Evolutionary conservation across 2,888 invertebrate species (phyloP).

Genomic region (Troides oblongomaculatus): DNA sequence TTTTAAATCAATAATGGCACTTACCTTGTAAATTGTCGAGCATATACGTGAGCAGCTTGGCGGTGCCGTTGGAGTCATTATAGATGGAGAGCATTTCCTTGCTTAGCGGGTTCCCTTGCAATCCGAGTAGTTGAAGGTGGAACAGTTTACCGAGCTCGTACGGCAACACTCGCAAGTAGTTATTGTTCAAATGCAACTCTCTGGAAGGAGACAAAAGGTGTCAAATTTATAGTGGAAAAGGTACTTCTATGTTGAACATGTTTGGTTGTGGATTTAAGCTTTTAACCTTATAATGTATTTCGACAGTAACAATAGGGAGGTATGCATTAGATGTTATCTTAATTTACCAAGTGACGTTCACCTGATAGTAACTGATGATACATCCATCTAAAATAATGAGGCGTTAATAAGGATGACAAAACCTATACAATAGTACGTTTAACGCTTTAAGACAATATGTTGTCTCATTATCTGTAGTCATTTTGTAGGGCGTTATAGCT

Average conservation of each 20-base stretch:
- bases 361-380: too few species aligned
- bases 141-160: slow-evolving; percentile 98
- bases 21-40: slow-evolving; percentile 97
- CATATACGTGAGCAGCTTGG: slow-evolving; percentile 95
- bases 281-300: too few species aligned
- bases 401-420: too few species aligned
- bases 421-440: too few species aligned
- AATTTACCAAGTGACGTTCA: too few species aligned
- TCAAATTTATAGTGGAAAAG: neutral
- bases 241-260: neutral
- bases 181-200: slow-evolving; percentile 96
- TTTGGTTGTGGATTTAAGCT: too few species aligned
- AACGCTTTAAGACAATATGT: too few species aligned
- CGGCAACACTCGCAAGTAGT: slow-evolving; percentile 95
- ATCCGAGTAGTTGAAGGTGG: slow-evolving; percentile 94
- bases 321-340: too few species aligned
- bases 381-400: too few species aligned
- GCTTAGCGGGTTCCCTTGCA: slow-evolving; percentile 96
- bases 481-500: too few species aligned
- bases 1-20: slow-evolving; percentile 31
- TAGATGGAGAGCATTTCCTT: slow-evolving; percentile 95
- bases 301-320: too few species aligned
- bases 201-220: slow-evolving; percentile 74
- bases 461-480: too few species aligned
- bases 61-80: slow-evolving; percentile 95